Evolutionary conservation across 2,113 vertebrate genomes (phyloP), one percentile per base, ranked within the genome.

Genomic region (Vanacampus margaritifer): DNA sequence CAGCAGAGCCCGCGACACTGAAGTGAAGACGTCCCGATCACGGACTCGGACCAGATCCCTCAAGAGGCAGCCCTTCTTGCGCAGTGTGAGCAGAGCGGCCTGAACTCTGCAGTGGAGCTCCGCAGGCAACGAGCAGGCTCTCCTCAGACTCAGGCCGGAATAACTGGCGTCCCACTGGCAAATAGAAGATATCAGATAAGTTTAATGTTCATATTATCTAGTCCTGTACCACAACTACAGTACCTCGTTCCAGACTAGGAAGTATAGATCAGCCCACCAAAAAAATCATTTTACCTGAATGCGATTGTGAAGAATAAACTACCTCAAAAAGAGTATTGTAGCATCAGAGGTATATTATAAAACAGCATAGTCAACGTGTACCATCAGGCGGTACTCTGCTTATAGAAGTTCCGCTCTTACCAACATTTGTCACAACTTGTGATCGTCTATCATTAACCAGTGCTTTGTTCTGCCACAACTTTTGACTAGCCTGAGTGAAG

Each of bases 101-200:
- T 94, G 94, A 13, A 96, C 95, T 2, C 83, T 87, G 2, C 81
- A 77, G 59, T 98, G 96, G 51, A 99, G 90, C 43, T 93, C 91
- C 24, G 84, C 78, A 0, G 95, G 93, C 48, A 96, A 79, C 0
- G 86, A 82, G 73, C 88, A 87, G 1, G 95, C 93, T 73, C 87
- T 92, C 72, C 90, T 92, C 70, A 98, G 82, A 65, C 92, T 69
- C 24, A 99, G 87, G 45, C 96, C 98, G 6, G 94, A 89, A 75
- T 98, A 99, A 58, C 94, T 95, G 74, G 92, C 90, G 72, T 94
- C 94, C 95, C 95, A 98, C 97, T 99, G 75, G 10, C 26, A 70
- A 67, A 84, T 71, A 45, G 24, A 43, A 64, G 17, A 53, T 3
- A 17, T 13, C 6, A 11, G 12, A 56, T 56, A 8, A 56, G 26